These are phyloP conservation scores for Acropternis orthonyx DNA, from an alignment of 2,797 vertebrate genomes.

Conservation along the genomic window DNA sequence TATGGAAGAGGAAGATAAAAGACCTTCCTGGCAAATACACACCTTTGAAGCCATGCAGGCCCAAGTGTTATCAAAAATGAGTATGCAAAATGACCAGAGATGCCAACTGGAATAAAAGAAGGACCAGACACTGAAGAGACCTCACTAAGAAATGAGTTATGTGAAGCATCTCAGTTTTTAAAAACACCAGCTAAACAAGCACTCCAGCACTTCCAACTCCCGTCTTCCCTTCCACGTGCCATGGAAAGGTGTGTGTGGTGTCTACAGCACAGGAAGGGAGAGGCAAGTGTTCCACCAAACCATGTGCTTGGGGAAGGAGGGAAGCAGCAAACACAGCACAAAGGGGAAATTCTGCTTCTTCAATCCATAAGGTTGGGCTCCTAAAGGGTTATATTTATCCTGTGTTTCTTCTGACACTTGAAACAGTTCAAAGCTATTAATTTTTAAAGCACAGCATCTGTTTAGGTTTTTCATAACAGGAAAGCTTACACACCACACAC, in stretches of 20 bases:
- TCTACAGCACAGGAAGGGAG: background rate
- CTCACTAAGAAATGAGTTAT: background rate
- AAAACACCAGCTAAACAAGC: background rate
- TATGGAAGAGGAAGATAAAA: background rate
- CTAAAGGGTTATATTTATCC: conserved; percentile 67
- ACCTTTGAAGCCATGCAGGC: background rate
- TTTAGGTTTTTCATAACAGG: conserved; percentile 66
- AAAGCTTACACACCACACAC: conserved; percentile 53
- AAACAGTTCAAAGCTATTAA: conserved; percentile 80
- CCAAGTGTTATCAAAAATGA: background rate
- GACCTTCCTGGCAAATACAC: background rate
- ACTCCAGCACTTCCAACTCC: background rate
- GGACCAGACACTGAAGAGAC: background rate
- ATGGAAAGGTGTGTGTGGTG: background rate
- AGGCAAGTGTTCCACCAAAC: background rate
- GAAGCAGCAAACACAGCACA: background rate
- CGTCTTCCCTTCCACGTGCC: background rate
- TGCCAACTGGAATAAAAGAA: background rate
- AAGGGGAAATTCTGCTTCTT: background rate
- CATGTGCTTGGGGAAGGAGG: background rate
- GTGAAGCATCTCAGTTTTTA: background rate
- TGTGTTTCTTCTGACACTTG: conserved; percentile 77
- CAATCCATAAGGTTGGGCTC: background rate
- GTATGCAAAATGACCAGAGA: background rate
- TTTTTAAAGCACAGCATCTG: conserved; percentile 83